These are phyloP conservation scores for Lordiphosa stackelbergi DNA, from an alignment of 1,140 invertebrate genomes.

Conservation along the genomic window DNA sequence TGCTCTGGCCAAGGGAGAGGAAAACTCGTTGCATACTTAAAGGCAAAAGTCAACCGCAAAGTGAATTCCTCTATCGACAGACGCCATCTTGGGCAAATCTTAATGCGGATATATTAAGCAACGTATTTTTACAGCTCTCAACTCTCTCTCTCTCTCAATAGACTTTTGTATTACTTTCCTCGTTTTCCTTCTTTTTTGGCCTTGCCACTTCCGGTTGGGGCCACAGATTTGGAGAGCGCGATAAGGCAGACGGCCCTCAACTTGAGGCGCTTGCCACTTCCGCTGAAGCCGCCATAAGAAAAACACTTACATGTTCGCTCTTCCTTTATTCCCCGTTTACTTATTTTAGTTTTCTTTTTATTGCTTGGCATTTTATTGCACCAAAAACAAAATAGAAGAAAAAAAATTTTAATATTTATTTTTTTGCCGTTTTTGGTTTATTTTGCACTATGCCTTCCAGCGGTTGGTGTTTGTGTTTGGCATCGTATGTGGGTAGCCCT, in stretches of 20 bases:
- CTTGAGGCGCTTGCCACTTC: slow-evolving; percentile 69
- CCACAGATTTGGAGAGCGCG: slow-evolving; percentile 58
- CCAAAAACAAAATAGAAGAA: slow-evolving; percentile 18
- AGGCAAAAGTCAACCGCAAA: slow-evolving; percentile 56
- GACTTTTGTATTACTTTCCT: slow-evolving; percentile 49
- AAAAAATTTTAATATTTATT: slow-evolving; percentile 72
- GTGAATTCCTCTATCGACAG: slow-evolving; percentile 61
- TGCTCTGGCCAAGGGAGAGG: slow-evolving; percentile 27
- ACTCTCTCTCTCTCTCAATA: slow-evolving; percentile 44
- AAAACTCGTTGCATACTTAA: slow-evolving; percentile 50
- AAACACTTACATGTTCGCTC: slow-evolving; percentile 33
- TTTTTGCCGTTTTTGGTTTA: slow-evolving; percentile 61
- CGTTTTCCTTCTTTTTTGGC: slow-evolving; percentile 14
- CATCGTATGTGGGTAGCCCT: slow-evolving; percentile 17
- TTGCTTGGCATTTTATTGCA: slow-evolving; percentile 66
- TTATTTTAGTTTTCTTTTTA: slow-evolving; percentile 57
- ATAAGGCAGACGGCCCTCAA: slow-evolving; percentile 50
- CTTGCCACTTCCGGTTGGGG: slow-evolving; percentile 40
- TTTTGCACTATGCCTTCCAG: slow-evolving; percentile 52
- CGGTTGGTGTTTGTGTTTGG: slow-evolving; percentile 13
- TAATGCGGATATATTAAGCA: slow-evolving; percentile 70
- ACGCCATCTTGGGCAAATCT: slow-evolving; percentile 49
- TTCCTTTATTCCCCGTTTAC: slow-evolving; percentile 24
- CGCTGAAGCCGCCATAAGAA: slow-evolving; percentile 53
- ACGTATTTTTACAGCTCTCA: slow-evolving; percentile 66